Conservation (phyloP, 2,113 vertebrate genomes). For the Cisticola juncidis region DNA sequence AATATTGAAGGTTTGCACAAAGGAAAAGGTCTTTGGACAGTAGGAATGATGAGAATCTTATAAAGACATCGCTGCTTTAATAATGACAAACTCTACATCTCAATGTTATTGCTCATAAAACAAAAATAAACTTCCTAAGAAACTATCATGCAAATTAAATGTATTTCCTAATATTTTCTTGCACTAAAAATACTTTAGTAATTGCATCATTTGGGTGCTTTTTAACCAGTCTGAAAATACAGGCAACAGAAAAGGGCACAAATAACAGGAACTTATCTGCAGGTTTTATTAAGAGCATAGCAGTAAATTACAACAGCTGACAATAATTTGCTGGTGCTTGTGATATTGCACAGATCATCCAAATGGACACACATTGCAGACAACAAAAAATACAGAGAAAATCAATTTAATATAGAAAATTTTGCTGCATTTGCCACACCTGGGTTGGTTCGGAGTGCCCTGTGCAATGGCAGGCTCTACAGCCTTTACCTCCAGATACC, state of each 20-base stretch:
- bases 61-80: neutral
- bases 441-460: neutral
- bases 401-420: neutral
- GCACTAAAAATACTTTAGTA: neutral
- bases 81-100: neutral
- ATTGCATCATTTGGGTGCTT: neutral
- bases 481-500: neutral
- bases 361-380: neutral
- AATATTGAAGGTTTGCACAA: neutral
- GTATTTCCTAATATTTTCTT: constrained; percentile 10
- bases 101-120: neutral
- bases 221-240: neutral
- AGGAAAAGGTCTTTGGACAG: neutral
- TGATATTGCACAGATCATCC: accelerated
- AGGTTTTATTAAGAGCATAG: constrained; percentile 2
- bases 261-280: neutral
- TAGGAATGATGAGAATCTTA: neutral
- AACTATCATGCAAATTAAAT: neutral
- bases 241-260: neutral
- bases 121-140: neutral
- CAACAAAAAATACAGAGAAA: neutral
- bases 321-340: neutral
- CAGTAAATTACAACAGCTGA: neutral
- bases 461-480: neutral
- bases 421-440: neutral